These are phyloP conservation scores for Nothura maculosa DNA, from an alignment of 2,797 vertebrate species.

Conservation along the genomic window DNA sequence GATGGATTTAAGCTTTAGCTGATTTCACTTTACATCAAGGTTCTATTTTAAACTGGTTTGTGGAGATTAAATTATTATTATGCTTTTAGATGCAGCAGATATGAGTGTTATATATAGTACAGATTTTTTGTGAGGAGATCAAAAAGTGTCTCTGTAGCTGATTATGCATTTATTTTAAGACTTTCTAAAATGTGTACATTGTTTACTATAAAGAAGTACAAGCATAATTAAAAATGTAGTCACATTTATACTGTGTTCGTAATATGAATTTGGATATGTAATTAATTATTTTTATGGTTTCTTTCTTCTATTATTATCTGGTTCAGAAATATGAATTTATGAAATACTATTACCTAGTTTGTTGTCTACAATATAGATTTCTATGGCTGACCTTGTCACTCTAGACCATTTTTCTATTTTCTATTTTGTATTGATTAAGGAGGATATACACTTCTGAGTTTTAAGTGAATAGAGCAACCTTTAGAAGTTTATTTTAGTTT, in stretches of 20 bases:
- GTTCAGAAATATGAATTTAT: neutral
- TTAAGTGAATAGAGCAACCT: neutral
- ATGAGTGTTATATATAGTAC: neutral
- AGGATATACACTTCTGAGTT: neutral
- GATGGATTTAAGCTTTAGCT: neutral
- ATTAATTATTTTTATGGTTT: neutral
- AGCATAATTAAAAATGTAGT: neutral
- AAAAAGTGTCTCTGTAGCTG: neutral
- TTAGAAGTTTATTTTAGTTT: neutral
- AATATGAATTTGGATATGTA: neutral
- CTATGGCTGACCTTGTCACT: neutral
- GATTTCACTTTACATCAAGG: neutral
- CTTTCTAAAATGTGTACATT: neutral
- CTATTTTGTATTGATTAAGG: neutral
- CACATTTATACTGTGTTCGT: neutral
- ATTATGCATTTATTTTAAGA: neutral
- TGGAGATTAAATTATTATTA: neutral
- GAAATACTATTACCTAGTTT: neutral
- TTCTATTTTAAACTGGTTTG: constrained; percentile 12
- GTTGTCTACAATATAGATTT: neutral
- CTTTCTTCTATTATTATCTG: neutral
- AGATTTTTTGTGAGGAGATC: neutral
- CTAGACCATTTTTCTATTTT: neutral
- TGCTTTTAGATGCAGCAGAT: neutral
- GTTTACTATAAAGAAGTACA: neutral